Percentiles rank a stretch among this genome's conserved stretches.
Evolutionary conservation across 2,113 vertebrate genomes (phyloP).

Genomic region (Lepisosteus oculatus): DNA sequence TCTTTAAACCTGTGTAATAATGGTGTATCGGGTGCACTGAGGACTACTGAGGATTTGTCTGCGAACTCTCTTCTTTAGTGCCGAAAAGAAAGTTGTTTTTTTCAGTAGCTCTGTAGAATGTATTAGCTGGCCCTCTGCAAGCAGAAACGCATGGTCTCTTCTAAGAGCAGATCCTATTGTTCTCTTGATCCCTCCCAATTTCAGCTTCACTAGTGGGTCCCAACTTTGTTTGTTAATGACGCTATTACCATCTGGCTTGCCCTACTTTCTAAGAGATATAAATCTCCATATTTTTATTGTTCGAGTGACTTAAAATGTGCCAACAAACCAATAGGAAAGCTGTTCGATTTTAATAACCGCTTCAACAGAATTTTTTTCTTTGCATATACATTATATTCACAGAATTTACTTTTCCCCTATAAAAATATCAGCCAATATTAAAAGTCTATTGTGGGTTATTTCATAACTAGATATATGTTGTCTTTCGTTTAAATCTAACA

Average conservation of each 20-base stretch:
- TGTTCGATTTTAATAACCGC: background rate
- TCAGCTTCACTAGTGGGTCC: conserved; percentile 76
- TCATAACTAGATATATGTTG: too few relatives aligned
- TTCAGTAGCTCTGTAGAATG: conserved; percentile 55
- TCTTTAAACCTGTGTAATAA: background rate
- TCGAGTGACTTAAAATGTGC: too few relatives aligned
- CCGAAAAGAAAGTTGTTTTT: too few relatives aligned
- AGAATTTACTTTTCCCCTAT: too few relatives aligned
- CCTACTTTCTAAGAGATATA: conserved; percentile 86
- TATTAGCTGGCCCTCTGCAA: conserved; percentile 54
- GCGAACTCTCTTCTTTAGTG: too few relatives aligned
- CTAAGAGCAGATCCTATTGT: conserved; percentile 89
- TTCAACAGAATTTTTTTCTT: too few relatives aligned
- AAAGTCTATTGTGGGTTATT: too few relatives aligned
- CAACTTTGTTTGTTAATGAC: conserved; percentile 83
- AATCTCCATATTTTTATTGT: conserved; percentile 65
- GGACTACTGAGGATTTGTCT: too few relatives aligned
- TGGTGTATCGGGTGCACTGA: background rate
- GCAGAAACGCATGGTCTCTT: conserved; percentile 52
- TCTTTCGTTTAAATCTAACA: too few relatives aligned
- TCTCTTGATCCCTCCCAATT: conserved; percentile 75
- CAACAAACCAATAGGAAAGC: conserved; percentile 36
- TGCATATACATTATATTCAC: too few relatives aligned
- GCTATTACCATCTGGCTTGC: conserved; percentile 81
- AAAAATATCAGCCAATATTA: too few relatives aligned